Percentiles rank a stretch among this genome's conserved stretches.
phyloP scores from a whole-genome alignment of 2,888 invertebrate genomes.

The Lampropteryx suffumata region DNA sequence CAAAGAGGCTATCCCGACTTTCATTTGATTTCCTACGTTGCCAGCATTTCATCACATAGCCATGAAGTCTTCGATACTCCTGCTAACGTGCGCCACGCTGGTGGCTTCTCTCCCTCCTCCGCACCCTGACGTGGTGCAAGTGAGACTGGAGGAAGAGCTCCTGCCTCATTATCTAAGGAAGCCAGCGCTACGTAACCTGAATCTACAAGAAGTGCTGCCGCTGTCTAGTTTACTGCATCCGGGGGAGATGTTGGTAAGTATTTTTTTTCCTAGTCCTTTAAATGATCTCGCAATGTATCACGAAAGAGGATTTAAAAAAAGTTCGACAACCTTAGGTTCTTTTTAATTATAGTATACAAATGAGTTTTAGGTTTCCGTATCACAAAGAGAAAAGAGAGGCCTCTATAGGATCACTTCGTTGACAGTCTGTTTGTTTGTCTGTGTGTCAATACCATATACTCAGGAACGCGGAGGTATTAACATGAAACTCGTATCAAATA shows the following conservation, averaged over 20 bases:
- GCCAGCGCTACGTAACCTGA: slow-evolving; percentile 83
- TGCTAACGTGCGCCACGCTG: slow-evolving; percentile 48
- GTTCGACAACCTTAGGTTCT: too few species aligned
- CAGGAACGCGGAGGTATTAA: too few species aligned
- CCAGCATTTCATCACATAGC: slow-evolving; percentile 15
- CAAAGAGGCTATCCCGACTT: background rate
- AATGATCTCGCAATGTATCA: too few species aligned
- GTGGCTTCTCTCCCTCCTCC: slow-evolving; percentile 66
- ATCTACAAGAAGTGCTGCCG: slow-evolving; percentile 78
- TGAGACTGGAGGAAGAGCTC: slow-evolving; percentile 79
- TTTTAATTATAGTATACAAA: too few species aligned
- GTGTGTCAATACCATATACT: too few species aligned
- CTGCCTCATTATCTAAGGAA: slow-evolving; percentile 82
- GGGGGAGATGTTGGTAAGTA: slow-evolving; percentile 82
- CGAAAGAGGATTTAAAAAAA: too few species aligned
- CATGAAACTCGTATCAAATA: too few species aligned
- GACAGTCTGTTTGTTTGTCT: too few species aligned
- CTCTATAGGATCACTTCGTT: too few species aligned
- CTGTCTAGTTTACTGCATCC: slow-evolving; percentile 83
- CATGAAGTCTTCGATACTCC: slow-evolving; percentile 49
- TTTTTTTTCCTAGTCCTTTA: background rate
- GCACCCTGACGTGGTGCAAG: slow-evolving; percentile 83
- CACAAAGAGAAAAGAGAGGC: too few species aligned
- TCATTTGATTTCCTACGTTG: slow-evolving; percentile 3
- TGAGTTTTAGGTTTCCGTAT: too few species aligned